Conservation (phyloP, 2,797 vertebrate genomes). For the Myotis daubentonii region DNA sequence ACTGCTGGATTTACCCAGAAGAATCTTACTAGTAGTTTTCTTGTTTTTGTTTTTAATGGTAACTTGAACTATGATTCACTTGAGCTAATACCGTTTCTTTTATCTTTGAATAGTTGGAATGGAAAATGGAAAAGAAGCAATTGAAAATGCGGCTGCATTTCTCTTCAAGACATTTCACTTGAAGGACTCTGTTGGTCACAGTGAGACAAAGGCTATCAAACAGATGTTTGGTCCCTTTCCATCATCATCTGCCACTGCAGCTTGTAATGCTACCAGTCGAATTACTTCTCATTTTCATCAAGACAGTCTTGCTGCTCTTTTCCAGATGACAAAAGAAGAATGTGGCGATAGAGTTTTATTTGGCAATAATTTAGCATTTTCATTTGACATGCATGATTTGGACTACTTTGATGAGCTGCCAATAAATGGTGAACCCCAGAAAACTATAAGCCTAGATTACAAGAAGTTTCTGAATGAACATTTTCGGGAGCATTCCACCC, state of each 20-base stretch:
- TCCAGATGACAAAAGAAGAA: slow-evolving; percentile 86
- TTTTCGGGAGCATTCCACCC: slow-evolving; percentile 78
- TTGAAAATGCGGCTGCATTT: slow-evolving; percentile 94
- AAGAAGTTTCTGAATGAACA: slow-evolving; percentile 90
- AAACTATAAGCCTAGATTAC: slow-evolving; percentile 89
- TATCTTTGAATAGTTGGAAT: slow-evolving; percentile 90
- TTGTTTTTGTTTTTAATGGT: neutral
- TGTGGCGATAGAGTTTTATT: slow-evolving; percentile 84
- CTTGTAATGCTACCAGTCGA: slow-evolving; percentile 88
- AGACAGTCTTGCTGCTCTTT: slow-evolving; percentile 88
- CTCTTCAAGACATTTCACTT: slow-evolving; percentile 94
- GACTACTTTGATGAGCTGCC: slow-evolving; percentile 91
- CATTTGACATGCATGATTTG: slow-evolving; percentile 93
- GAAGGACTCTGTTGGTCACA: slow-evolving; percentile 91
- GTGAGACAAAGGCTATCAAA: slow-evolving; percentile 94
- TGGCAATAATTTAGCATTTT: slow-evolving; percentile 93
- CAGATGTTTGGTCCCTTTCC: slow-evolving; percentile 98
- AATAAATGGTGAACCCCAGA: slow-evolving; percentile 83
- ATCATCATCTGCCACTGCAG: slow-evolving; percentile 90
- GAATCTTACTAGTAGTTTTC: neutral
- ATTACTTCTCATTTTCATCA: slow-evolving; percentile 89
- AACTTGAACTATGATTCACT: neutral
- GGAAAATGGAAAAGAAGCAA: slow-evolving; percentile 92
- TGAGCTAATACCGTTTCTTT: slow-evolving; percentile 70
- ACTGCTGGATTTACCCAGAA: slow-evolving; percentile 13